Evolutionary conservation across 1,140 invertebrate genomes (phyloP).

Genomic region (Drosophila sproati): DNA sequence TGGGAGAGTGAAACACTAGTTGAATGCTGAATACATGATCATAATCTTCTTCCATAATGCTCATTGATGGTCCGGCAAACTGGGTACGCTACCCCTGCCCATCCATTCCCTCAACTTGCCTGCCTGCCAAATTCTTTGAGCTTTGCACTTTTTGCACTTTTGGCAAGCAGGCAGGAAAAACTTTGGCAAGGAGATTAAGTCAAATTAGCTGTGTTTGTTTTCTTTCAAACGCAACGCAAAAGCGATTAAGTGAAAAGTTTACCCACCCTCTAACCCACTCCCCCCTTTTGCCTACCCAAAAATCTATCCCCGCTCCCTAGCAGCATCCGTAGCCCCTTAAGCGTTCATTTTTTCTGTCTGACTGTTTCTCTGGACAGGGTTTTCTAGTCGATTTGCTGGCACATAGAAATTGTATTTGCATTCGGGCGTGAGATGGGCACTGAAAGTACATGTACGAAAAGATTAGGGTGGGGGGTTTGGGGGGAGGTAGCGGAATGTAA

Average conservation of each 20-base stretch:
- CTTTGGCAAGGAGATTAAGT: slow-evolving; percentile 65
- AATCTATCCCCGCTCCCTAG: no score
- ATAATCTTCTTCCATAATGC: slow-evolving; percentile 23
- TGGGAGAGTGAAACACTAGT: slow-evolving; percentile 29
- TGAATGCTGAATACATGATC: slow-evolving; percentile 42
- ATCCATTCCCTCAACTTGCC: not conserved
- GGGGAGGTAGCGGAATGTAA: no score
- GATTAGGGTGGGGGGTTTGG: no score
- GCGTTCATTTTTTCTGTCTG: not conserved
- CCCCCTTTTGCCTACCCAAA: not conserved
- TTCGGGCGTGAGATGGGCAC: slow-evolving; percentile 24
- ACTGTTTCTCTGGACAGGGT: slow-evolving; percentile 28
- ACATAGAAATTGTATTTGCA: slow-evolving; percentile 78
- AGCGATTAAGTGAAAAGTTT: slow-evolving; percentile 81
- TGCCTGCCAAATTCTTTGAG: not conserved
- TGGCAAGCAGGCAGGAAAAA: slow-evolving; percentile 31
- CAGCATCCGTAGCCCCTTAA: not conserved
- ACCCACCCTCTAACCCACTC: slow-evolving; percentile 1
- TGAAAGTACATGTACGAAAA: no score
- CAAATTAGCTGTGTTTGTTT: slow-evolving; percentile 81
- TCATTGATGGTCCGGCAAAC: not conserved
- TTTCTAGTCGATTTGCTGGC: slow-evolving; percentile 76
- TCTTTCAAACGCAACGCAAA: slow-evolving; percentile 71
- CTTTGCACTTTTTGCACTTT: slow-evolving; percentile 45
- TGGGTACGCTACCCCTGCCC: not conserved